phyloP scores from a whole-genome alignment of 2,888 invertebrate species.

The Andrena marginata region DNA sequence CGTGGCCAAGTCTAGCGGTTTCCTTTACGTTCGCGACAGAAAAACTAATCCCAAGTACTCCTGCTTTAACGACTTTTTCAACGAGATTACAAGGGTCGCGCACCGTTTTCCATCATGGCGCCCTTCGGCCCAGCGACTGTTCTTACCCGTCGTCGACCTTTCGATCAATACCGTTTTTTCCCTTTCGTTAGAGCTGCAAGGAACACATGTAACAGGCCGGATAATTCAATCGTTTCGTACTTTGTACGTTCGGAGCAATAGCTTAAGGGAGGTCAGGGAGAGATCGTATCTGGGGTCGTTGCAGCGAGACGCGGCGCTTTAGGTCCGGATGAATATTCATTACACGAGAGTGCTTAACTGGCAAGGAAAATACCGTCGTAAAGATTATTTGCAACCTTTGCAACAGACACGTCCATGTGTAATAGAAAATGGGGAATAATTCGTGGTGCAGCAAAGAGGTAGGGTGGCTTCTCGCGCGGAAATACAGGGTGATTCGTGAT shows the following conservation, averaged over 20 bases:
- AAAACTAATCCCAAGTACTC: slow-evolving; percentile 21
- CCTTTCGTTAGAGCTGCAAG: neutral
- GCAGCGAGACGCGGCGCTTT: neutral
- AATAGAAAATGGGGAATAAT: neutral
- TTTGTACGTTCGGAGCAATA: neutral
- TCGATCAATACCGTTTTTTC: slow-evolving; percentile 13
- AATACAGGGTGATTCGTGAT: neutral
- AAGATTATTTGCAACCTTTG: neutral
- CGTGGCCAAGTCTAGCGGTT: neutral
- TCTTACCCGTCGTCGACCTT: slow-evolving; percentile 1
- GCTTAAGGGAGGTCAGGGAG: neutral
- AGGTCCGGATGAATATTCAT: slow-evolving; percentile 21
- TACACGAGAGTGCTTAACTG: neutral
- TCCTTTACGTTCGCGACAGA: slow-evolving; percentile 28
- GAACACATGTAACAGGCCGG: neutral
- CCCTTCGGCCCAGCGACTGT: slow-evolving; percentile 6
- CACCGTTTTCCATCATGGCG: neutral
- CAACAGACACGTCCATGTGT: neutral
- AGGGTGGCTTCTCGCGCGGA: neutral
- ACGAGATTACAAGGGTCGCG: slow-evolving; percentile 17
- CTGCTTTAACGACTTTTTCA: slow-evolving; percentile 14
- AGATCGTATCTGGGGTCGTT: neutral
- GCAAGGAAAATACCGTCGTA: neutral
- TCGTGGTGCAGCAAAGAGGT: neutral
- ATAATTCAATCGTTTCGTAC: slow-evolving; percentile 21